A percentile compares a stretch with the other conserved stretches of the same genome.
Conservation (phyloP, 2,888 invertebrate genomes). For the Oeneis ivallda region DNA sequence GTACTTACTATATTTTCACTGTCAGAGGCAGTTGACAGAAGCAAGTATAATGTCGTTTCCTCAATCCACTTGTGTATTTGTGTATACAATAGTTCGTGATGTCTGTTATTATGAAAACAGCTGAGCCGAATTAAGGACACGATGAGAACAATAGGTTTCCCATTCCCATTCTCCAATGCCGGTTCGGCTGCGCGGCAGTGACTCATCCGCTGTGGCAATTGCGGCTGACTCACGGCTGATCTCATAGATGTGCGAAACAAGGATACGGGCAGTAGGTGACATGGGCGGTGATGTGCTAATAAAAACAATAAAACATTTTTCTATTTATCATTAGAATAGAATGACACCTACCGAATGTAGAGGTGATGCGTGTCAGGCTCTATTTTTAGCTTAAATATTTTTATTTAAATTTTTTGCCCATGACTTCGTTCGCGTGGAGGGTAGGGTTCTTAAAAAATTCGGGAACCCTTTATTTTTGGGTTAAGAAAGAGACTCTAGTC, state of each 20-base stretch:
- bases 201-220: conserved; percentile 76
- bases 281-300: conserved; percentile 30
- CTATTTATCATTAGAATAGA: conserved; percentile 10
- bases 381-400: neutral
- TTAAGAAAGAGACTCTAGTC: no score
- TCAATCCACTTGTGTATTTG: conserved; percentile 26
- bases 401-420: no score
- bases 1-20: neutral
- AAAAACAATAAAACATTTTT: conserved; percentile 30
- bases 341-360: conserved; percentile 12
- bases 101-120: conserved; percentile 45
- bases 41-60: conserved; percentile 15
- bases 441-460: no score
- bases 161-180: conserved; percentile 58
- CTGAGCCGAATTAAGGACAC: conserved; percentile 59
- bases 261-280: conserved; percentile 37
- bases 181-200: conserved; percentile 49
- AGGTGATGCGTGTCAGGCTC: neutral
- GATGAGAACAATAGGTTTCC: conserved; percentile 70
- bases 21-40: neutral
- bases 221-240: conserved; percentile 69
- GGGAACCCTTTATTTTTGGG: no score
- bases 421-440: no score
- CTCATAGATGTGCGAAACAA: conserved; percentile 57
- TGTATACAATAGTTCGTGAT: conserved; percentile 26